Conservation (phyloP, 2,888 invertebrate species). For the Heliconius ismenius region DNA sequence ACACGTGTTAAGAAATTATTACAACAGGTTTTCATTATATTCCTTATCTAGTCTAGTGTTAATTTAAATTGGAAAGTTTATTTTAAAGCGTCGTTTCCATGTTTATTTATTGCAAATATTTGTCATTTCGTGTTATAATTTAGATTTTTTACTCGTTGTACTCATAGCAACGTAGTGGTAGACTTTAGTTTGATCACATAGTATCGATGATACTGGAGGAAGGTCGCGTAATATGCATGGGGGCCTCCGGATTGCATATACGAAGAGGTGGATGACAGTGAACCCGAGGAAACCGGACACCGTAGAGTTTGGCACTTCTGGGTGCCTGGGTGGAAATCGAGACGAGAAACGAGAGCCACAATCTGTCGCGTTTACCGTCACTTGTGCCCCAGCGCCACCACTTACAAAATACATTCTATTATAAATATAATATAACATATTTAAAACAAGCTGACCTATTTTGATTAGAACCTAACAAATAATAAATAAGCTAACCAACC, state of each 20-base stretch:
- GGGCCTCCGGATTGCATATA: no score
- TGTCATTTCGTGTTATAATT: not conserved
- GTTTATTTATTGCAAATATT: not conserved
- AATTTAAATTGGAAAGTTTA: not conserved
- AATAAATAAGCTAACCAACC: not conserved
- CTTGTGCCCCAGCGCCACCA: not conserved
- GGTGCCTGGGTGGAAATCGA: no score
- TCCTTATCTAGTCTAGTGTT: not conserved
- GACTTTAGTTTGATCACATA: not conserved
- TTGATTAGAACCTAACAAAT: not conserved
- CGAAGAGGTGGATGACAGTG: no score
- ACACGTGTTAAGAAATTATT: conserved; percentile 21
- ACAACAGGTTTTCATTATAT: conserved; percentile 15
- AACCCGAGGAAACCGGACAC: no score
- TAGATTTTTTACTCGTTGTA: not conserved
- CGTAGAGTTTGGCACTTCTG: no score
- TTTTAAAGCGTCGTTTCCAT: not conserved
- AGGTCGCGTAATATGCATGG: not conserved
- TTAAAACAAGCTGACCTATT: not conserved
- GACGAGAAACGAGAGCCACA: no score
- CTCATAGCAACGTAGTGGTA: not conserved
- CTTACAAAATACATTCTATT: no score
- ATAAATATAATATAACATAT: not conserved
- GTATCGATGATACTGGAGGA: not conserved
- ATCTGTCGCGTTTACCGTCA: no score